These are phyloP conservation scores for Hypsopygia costalis DNA, from an alignment of 2,888 invertebrate genomes.

Conservation along the genomic window DNA sequence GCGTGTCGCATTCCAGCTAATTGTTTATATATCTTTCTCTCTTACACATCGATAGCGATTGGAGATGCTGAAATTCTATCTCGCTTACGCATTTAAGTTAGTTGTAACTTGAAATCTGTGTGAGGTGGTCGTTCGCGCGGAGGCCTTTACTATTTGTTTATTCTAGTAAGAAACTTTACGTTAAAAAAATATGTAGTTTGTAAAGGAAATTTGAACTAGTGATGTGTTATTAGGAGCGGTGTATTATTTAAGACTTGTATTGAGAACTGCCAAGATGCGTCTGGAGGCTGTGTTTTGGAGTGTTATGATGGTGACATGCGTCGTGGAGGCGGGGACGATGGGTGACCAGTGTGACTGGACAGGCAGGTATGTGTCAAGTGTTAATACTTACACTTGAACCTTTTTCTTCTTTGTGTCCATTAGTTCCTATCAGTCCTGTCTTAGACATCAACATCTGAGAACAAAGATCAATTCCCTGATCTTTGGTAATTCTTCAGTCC, in stretches of 20 bases:
- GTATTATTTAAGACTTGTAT: slow-evolving; percentile 23
- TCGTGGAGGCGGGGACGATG: slow-evolving; percentile 79
- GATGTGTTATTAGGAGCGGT: slow-evolving; percentile 36
- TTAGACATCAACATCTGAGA: no score
- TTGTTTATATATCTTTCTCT: slow-evolving; percentile 42
- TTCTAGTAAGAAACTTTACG: slow-evolving; percentile 32
- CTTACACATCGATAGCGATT: slow-evolving; percentile 27
- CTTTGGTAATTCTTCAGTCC: no score
- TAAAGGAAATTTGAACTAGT: slow-evolving; percentile 25
- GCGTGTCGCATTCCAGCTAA: slow-evolving; percentile 21
- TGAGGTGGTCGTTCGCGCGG: slow-evolving; percentile 22
- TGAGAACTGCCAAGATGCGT: slow-evolving; percentile 42
- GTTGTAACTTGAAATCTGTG: slow-evolving; percentile 24
- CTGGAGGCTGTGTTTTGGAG: slow-evolving; percentile 56
- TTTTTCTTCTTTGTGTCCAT: no score
- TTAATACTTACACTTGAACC: slow-evolving; percentile 31
- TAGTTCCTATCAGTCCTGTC: no score
- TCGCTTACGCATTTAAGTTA: slow-evolving; percentile 23
- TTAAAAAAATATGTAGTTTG: slow-evolving; percentile 22
- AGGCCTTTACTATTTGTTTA: slow-evolving; percentile 43
- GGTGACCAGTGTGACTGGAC: slow-evolving; percentile 86
- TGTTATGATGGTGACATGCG: slow-evolving; percentile 56
- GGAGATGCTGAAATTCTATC: slow-evolving; percentile 21
- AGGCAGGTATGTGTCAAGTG: slow-evolving; percentile 79
- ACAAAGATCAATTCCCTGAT: no score